Evolutionary conservation across 2,888 invertebrate genomes (phyloP), one percentile per base, ranked within the genome.

Genomic region (Stenoptilia bipunctidactyla): DNA sequence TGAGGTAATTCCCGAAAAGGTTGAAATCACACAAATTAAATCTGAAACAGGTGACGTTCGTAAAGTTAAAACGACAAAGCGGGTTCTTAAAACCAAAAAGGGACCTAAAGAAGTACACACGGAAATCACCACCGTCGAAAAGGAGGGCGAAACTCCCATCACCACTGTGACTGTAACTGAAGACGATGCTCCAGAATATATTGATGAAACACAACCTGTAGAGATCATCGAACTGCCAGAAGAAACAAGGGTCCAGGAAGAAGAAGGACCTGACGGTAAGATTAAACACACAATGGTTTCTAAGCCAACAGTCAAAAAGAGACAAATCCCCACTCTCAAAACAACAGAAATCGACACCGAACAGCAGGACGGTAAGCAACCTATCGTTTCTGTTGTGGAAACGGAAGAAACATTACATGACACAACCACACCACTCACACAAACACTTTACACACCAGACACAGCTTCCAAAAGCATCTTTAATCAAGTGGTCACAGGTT

Each of bases 41-140:
- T 62, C 59, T 12, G 57, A 56, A 33, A 54, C 48, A 38, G 70
- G 56, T 33, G 47, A 48, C 27, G 39, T 47, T 1, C 41, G 44
- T 9, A 45, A 40, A 2, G 37, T n/a, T n/a, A n/a, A n/a, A n/a
- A n/a, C n/a, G n/a, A n/a, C n/a, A n/a, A n/a, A n/a, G n/a, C n/a
- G n/a, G n/a, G n/a, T n/a, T n/a, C n/a, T 44, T 1, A 44, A 44
- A 33, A 47, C 44, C 39, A 37, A 49, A 52, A 39, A 41, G 40
- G 69, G 68, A n/a, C 58, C 57, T 5, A 61, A 62, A 38, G 67
- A 75, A 15, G 66, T 77, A 52, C 30, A 30, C 20, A 43, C 41
- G 1, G 43, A 38, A 45, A 39, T 49, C 30, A 45, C 42, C 2
- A 49, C 39, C 1, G 33, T 49, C 10, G 44, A 44, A 20, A 44